Conservation (phyloP, 2,797 vertebrate genomes). For the Leptoclinus maculatus region DNA sequence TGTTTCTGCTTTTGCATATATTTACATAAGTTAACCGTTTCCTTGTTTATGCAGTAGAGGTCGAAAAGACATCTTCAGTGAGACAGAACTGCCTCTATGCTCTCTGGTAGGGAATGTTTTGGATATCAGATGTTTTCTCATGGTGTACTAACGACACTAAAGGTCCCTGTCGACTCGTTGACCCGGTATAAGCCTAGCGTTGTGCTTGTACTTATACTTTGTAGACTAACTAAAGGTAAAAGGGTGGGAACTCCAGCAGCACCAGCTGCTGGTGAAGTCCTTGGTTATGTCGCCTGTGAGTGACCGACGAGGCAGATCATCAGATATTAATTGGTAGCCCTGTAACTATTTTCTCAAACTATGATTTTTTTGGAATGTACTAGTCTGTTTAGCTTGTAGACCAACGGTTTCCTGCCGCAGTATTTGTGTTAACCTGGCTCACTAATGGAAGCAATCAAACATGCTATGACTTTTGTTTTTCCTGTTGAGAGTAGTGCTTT, state of each 20-base stretch:
- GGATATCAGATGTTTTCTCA: constrained; percentile 49
- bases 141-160: constrained; percentile 8
- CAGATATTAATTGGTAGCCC: background rate
- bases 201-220: background rate
- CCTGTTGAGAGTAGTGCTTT: constrained; percentile 38
- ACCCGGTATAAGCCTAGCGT: background rate
- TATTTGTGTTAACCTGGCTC: constrained; percentile 33
- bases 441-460: constrained; percentile 52
- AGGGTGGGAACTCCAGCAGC: background rate
- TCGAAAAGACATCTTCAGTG: constrained; percentile 47
- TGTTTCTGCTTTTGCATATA: constrained; percentile 72
- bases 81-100: constrained; percentile 61
- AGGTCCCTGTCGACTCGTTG: constrained; percentile 30
- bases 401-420: constrained; percentile 17
- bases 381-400: background rate
- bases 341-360: constrained; percentile 30
- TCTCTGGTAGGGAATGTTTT: constrained; percentile 36
- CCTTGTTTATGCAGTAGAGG: constrained; percentile 50
- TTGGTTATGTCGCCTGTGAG: constrained; percentile 34
- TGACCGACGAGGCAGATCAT: background rate
- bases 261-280: constrained; percentile 17
- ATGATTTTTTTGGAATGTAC: background rate
- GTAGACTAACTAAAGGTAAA: constrained; percentile 2
- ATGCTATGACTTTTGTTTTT: constrained; percentile 47
- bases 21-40: constrained; percentile 78